Evolutionary conservation across 2,797 vertebrate species (phyloP).

Genomic region (Betta splendens): DNA sequence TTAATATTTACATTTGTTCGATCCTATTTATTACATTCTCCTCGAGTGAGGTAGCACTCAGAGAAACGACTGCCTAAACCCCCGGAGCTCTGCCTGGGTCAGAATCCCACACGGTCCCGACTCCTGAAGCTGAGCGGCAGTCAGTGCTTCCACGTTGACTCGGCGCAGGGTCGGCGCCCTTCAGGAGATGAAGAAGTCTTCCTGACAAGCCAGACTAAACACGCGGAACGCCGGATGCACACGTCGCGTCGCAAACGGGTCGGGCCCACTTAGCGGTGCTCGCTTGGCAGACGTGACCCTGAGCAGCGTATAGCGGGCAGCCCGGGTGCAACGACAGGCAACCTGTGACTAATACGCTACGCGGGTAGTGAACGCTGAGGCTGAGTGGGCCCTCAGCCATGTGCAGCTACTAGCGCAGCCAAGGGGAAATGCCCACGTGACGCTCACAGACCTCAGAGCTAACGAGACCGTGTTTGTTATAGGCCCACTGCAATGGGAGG

Average conservation of each 20-base stretch:
- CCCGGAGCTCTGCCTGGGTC: not conserved
- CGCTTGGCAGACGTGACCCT: slow-evolving; percentile 1
- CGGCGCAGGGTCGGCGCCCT: not conserved
- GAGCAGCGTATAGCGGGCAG: not conserved
- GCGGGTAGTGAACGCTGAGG: not conserved
- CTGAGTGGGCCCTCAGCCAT: not conserved
- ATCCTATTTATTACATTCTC: not conserved
- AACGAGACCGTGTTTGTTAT: slow-evolving; percentile 7
- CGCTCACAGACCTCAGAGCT: not conserved
- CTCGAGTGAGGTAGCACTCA: not conserved
- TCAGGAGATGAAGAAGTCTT: not conserved
- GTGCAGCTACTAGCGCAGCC: not conserved
- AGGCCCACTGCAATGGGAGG: not conserved
- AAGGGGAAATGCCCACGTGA: not conserved
- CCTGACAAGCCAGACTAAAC: slow-evolving; percentile 1
- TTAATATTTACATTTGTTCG: not conserved
- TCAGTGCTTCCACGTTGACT: slow-evolving; percentile 1
- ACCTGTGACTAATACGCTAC: slow-evolving; percentile 2
- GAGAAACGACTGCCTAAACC: not conserved
- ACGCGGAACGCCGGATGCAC: not conserved
- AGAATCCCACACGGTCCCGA: not conserved
- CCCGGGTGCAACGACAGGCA: slow-evolving; percentile 1
- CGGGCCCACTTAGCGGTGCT: slow-evolving; percentile 13
- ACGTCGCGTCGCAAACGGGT: not conserved
- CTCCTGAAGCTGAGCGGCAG: too few relatives aligned